Percentiles rank a stretch among this genome's conserved stretches.
Conservation (phyloP, 2,113 vertebrate genomes). For the Struthio camelus region DNA sequence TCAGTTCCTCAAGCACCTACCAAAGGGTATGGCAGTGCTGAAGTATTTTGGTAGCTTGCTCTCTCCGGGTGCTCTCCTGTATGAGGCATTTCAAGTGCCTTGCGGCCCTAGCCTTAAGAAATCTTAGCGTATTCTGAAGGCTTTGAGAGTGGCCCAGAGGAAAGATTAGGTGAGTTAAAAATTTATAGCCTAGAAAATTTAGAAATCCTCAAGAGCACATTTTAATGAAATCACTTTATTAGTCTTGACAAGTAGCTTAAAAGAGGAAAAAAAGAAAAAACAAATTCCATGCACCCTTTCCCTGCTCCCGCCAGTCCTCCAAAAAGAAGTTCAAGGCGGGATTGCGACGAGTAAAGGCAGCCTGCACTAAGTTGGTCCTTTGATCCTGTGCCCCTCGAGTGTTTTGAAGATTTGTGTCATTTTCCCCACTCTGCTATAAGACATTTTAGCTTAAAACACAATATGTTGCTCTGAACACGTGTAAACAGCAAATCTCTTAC, state of each 20-base stretch:
- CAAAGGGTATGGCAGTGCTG: conserved; percentile 6
- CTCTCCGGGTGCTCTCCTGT: background rate
- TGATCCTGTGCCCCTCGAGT: background rate
- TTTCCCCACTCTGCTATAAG: background rate
- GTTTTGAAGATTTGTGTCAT: background rate
- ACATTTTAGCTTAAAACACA: background rate
- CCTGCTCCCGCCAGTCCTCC: background rate
- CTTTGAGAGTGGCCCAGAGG: background rate
- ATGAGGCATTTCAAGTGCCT: background rate
- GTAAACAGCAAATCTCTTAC: background rate
- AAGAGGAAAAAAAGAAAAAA: background rate
- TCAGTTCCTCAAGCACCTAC: background rate
- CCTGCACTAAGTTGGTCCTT: background rate
- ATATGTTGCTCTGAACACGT: background rate
- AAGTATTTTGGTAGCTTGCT: conserved; percentile 11
- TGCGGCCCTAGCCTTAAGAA: background rate
- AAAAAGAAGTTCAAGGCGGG: background rate
- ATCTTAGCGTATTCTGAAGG: background rate
- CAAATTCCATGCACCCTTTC: background rate
- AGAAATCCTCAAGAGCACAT: background rate
- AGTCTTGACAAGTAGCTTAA: background rate
- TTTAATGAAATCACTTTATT: background rate
- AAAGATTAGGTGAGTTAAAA: conserved; percentile 14
- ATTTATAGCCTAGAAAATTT: background rate
- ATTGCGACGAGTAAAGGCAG: background rate